Conservation (phyloP, 2,888 invertebrate genomes). For the Acrocyrtus sp. region DNA sequence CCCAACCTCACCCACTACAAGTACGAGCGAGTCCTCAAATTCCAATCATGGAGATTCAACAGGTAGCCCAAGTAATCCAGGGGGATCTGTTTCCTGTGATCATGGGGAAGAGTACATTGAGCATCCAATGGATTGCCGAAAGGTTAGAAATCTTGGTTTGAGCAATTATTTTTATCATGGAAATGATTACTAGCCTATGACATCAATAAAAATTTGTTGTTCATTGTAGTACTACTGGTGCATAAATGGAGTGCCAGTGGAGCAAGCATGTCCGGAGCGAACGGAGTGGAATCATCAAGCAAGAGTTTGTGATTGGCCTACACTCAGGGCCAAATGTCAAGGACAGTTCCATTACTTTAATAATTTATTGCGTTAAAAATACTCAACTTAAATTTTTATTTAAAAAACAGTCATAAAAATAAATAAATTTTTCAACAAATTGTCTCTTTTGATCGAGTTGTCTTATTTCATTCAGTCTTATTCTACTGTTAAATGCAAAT, state of each 20-base stretch:
- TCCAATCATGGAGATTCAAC: background rate
- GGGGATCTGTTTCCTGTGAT: constrained; percentile 49
- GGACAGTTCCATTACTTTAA: constrained; percentile 37
- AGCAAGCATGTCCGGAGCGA: constrained; percentile 79
- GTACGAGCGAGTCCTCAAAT: background rate
- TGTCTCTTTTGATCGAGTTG: no score
- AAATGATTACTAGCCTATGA: background rate
- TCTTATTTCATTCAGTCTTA: no score
- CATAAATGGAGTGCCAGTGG: constrained; percentile 79
- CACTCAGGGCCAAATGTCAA: constrained; percentile 60
- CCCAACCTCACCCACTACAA: background rate
- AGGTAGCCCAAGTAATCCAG: background rate
- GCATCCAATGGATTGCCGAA: constrained; percentile 61
- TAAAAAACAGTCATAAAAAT: no score
- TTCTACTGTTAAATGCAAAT: no score
- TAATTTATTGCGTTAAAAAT: background rate
- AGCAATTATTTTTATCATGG: background rate
- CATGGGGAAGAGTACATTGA: constrained; percentile 58
- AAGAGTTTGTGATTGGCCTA: constrained; percentile 85
- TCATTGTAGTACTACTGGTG: constrained; percentile 83
- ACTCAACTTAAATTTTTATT: no score
- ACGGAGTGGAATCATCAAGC: constrained; percentile 78
- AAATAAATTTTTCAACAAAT: no score
- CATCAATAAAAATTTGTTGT: constrained; percentile 30
- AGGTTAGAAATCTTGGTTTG: constrained; percentile 58